Evolutionary conservation across 2,888 invertebrate species (phyloP).

Genomic region (Folsomia candida): DNA sequence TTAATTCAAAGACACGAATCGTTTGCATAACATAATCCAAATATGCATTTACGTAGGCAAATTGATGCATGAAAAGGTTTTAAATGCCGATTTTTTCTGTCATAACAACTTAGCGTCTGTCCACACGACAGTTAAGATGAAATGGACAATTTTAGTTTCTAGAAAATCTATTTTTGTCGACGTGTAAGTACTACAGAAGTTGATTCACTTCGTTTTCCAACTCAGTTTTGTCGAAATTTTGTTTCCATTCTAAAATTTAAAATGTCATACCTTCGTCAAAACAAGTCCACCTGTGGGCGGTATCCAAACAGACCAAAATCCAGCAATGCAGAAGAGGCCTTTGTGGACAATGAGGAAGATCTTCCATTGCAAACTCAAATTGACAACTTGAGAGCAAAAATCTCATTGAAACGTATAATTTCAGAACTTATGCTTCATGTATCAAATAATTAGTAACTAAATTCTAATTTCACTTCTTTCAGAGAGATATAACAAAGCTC

Average conservation of each 20-base stretch:
- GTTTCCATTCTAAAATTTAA: no score
- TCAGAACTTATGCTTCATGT: background rate
- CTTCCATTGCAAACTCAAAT: slow-evolving; percentile 20
- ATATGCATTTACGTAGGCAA: no score
- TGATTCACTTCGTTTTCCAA: no score
- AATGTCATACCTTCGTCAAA: slow-evolving; percentile 22
- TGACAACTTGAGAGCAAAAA: slow-evolving; percentile 29
- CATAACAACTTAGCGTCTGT: background rate
- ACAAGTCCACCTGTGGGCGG: slow-evolving; percentile 18
- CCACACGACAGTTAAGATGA: no score
- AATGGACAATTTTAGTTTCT: no score
- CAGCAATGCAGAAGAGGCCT: slow-evolving; percentile 2
- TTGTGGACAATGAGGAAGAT: slow-evolving; percentile 9
- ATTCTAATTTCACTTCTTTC: no score
- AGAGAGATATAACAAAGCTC: slow-evolving; percentile 32
- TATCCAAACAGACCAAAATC: slow-evolving; percentile 13
- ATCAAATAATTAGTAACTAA: background rate
- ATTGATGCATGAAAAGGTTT: background rate
- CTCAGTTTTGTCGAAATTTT: no score
- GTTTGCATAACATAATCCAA: no score
- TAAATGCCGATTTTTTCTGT: background rate
- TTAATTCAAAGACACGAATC: no score
- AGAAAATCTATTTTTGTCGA: no score
- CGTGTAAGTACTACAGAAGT: no score
- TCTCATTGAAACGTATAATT: slow-evolving; percentile 22